A percentile compares a stretch with the other conserved stretches of the same genome.
Evolutionary conservation across 2,888 invertebrate species (phyloP).

Genomic region (Nomada fucata): DNA sequence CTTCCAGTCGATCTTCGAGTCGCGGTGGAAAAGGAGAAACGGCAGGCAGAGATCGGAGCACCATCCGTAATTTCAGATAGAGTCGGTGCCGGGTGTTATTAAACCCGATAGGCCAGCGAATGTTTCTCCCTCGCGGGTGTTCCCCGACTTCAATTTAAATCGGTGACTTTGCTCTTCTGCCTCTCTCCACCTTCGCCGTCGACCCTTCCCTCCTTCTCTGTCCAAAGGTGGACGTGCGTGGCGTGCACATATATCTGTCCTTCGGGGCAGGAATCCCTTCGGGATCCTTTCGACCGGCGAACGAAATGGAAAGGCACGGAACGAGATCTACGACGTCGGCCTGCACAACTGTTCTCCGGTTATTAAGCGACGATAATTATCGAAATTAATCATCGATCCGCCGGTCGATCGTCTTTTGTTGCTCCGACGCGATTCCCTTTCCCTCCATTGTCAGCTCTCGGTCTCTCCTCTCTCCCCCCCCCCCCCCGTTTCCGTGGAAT

Average conservation of each 20-base stretch:
- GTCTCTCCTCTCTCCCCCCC: too few relatives aligned
- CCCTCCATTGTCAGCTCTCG: too few relatives aligned
- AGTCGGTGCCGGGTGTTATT: constrained; percentile 71
- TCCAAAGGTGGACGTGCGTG: constrained; percentile 22
- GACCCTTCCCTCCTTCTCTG: constrained; percentile 27
- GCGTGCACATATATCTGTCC: constrained; percentile 39
- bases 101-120: constrained; percentile 72
- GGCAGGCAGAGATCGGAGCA: constrained; percentile 47
- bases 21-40: constrained; percentile 24
- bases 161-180: constrained; percentile 80
- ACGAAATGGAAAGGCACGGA: constrained; percentile 55
- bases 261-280: constrained; percentile 50
- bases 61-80: constrained; percentile 71
- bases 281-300: constrained; percentile 57
- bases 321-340: constrained; percentile 62
- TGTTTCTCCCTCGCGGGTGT: constrained; percentile 76
- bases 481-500: too few relatives aligned
- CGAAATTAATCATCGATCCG: constrained; percentile 82
- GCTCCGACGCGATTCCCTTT: too few relatives aligned
- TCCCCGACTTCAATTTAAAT: constrained; percentile 82
- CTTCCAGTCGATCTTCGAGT: constrained; percentile 46
- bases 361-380: constrained; percentile 82
- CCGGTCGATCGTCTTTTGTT: not conserved
- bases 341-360: constrained; percentile 73
- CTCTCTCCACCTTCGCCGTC: constrained; percentile 37